A percentile compares a stretch with the other conserved stretches of the same genome.
Evolutionary conservation across 2,797 vertebrate species (phyloP).

Genomic region (Hypotaenidia okinawae): DNA sequence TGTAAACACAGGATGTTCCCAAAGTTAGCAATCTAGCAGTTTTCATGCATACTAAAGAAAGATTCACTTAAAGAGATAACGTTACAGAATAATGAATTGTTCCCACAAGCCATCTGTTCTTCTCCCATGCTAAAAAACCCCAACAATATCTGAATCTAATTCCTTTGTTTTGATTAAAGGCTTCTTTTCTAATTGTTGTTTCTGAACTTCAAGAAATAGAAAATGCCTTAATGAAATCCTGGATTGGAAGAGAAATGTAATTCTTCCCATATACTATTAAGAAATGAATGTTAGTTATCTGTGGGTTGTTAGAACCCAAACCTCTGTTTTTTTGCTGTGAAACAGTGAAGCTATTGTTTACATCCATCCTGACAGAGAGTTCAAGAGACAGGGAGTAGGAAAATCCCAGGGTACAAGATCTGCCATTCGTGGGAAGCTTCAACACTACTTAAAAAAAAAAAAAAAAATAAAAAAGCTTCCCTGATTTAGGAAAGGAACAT

Average conservation of each 20-base stretch:
- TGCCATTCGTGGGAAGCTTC: neutral
- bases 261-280: neutral
- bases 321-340: neutral
- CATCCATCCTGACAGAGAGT: neutral
- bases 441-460: neutral
- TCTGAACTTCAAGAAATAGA: constrained; percentile 21
- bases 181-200: constrained; percentile 51
- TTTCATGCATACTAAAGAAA: neutral
- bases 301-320: constrained; percentile 8
- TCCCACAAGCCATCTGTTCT: constrained; percentile 57
- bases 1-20: neutral
- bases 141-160: neutral
- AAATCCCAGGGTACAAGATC: neutral
- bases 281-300: neutral
- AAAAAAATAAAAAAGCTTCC: neutral
- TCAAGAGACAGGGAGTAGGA: neutral
- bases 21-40: neutral
- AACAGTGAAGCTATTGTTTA: constrained; percentile 12
- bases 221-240: neutral
- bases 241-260: neutral
- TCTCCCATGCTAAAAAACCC: neutral
- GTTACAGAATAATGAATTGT: constrained; percentile 20
- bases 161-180: constrained; percentile 44
- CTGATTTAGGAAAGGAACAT: neutral
- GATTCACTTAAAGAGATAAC: neutral